phyloP scores from a whole-genome alignment of 2,797 vertebrate species.

The Taeniopygia guttata region DNA sequence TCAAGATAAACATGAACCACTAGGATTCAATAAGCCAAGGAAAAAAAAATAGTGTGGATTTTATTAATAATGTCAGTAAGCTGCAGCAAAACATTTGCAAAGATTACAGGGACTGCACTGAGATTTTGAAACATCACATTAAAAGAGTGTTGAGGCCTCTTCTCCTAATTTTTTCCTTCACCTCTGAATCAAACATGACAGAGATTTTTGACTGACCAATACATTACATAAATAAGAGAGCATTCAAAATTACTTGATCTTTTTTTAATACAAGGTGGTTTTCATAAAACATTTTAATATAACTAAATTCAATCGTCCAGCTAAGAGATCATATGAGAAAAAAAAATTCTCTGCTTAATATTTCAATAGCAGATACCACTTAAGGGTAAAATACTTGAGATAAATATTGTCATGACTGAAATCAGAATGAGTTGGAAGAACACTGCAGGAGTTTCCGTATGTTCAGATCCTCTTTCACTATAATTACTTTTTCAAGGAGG shows the following conservation, averaged over 20 bases:
- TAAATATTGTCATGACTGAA: neutral
- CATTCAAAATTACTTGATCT: neutral
- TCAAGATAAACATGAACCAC: neutral
- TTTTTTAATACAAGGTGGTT: neutral
- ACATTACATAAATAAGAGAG: neutral
- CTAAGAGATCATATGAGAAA: neutral
- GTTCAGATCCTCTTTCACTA: neutral
- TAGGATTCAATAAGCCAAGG: neutral
- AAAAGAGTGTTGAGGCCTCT: neutral
- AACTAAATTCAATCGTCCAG: neutral
- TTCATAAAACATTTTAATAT: neutral
- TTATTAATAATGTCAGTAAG: neutral
- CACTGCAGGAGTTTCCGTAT: neutral
- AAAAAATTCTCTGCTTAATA: neutral
- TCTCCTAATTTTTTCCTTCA: neutral
- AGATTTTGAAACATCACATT: neutral
- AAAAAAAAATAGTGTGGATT: neutral
- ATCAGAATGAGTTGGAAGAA: neutral
- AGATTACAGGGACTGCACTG: neutral
- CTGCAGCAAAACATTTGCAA: neutral
- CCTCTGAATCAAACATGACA: neutral
- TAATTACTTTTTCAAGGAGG: neutral
- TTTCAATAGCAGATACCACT: neutral
- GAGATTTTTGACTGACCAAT: neutral
- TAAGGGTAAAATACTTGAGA: neutral